Conservation (phyloP, 2,888 invertebrate species). For the Cephus nigrinus region DNA sequence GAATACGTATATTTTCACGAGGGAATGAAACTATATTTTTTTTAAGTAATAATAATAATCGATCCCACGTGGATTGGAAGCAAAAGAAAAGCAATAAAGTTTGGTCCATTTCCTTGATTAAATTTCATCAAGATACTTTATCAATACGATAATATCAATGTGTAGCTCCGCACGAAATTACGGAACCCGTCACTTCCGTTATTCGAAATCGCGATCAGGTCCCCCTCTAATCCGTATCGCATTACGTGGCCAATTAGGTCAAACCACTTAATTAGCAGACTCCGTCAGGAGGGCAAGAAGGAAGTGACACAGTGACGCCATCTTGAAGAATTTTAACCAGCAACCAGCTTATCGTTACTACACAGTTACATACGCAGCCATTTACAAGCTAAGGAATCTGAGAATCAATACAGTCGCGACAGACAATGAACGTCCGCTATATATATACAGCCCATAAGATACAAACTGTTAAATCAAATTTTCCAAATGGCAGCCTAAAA, state of each 20-base stretch:
- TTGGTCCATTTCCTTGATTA: neutral
- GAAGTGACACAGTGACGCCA: neutral
- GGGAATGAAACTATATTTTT: no score
- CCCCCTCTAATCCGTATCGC: neutral
- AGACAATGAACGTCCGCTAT: neutral
- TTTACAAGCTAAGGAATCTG: neutral
- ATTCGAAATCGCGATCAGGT: neutral
- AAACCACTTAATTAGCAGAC: conserved; percentile 5
- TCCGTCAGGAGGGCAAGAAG: neutral
- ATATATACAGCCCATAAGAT: neutral
- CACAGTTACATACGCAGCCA: neutral
- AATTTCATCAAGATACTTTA: neutral
- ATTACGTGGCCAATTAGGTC: neutral
- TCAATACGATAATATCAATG: neutral
- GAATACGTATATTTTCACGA: no score
- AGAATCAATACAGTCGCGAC: conserved; percentile 1
- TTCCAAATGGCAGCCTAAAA: no score
- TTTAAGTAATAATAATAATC: neutral
- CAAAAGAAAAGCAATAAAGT: neutral
- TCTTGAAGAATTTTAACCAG: neutral
- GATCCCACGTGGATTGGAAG: neutral
- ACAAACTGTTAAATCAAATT: neutral
- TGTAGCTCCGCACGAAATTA: neutral
- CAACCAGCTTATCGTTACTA: neutral
- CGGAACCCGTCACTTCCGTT: neutral